These are phyloP conservation scores for Epicauta chinensis DNA, from an alignment of 1,140 invertebrate genomes.

Conservation along the genomic window DNA sequence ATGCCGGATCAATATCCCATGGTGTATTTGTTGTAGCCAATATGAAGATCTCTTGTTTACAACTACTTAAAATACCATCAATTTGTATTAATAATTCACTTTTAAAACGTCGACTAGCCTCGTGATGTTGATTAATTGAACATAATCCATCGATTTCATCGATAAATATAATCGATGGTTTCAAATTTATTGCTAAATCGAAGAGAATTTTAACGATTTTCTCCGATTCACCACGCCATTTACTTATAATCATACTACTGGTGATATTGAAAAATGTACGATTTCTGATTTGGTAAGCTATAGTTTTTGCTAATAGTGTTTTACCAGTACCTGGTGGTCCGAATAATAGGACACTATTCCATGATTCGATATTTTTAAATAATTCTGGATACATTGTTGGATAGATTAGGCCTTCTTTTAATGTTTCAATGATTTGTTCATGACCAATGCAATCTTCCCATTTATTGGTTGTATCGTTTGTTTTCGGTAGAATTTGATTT, in stretches of 20 bases:
- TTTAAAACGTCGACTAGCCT: constrained; percentile 86
- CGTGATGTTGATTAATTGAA: constrained; percentile 74
- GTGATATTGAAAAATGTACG: constrained; percentile 90
- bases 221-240: constrained; percentile 94
- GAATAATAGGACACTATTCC: constrained; percentile 77
- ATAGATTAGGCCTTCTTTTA: constrained; percentile 88
- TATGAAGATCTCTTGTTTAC: too few species aligned
- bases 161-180: constrained; percentile 92
- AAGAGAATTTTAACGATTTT: constrained; percentile 85
- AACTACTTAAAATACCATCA: constrained; percentile 61
- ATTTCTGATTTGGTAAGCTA: constrained; percentile 71
- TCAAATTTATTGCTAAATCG: constrained; percentile 74
- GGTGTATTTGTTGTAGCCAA: constrained; percentile 87
- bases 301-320: constrained; percentile 81
- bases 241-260: constrained; percentile 80
- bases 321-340: constrained; percentile 84
- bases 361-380: constrained; percentile 74
- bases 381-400: constrained; percentile 79
- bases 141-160: constrained; percentile 93
- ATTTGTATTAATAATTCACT: constrained; percentile 89
- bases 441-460: constrained; percentile 75
- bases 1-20: constrained; percentile 75
- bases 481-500: constrained; percentile 58
- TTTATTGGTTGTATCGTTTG: constrained; percentile 44
- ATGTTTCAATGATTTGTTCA: constrained; percentile 66